Evolutionary conservation across 2,888 invertebrate species (phyloP).

Genomic region (Brenthis daphne): DNA sequence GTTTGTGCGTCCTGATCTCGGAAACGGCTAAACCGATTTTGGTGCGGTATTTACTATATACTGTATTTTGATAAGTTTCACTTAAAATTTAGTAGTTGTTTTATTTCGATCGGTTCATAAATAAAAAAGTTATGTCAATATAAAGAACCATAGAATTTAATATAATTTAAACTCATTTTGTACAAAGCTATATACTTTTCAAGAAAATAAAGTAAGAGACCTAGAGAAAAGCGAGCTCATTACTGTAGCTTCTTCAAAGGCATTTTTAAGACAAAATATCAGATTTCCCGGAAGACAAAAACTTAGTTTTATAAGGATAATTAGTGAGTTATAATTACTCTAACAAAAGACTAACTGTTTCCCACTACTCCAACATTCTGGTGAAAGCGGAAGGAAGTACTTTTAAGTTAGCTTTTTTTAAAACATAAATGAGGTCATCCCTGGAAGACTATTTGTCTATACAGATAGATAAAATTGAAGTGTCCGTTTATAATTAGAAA

Average conservation of each 20-base stretch:
- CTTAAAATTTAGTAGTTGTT: too few species aligned
- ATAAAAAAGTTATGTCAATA: too few species aligned
- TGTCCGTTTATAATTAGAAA: too few species aligned
- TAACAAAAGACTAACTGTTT: slow-evolving; percentile 11
- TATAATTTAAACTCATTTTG: neutral
- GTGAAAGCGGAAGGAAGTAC: slow-evolving; percentile 1
- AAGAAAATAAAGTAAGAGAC: neutral
- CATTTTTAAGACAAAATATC: slow-evolving; percentile 25
- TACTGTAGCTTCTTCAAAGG: slow-evolving; percentile 4
- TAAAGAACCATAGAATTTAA: neutral
- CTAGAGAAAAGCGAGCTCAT: slow-evolving; percentile 13
- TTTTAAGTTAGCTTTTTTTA: neutral
- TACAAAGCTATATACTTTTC: neutral
- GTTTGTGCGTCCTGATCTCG: too few species aligned
- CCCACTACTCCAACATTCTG: neutral
- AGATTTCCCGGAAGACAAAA: slow-evolving; percentile 23
- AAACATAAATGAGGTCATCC: too few species aligned
- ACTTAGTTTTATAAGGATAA: neutral
- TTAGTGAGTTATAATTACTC: slow-evolving; percentile 20
- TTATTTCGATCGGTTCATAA: too few species aligned
- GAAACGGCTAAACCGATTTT: too few species aligned
- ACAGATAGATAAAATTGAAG: too few species aligned
- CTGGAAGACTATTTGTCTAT: too few species aligned
- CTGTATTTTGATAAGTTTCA: too few species aligned
- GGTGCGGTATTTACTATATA: too few species aligned